phyloP scores from a whole-genome alignment of 2,888 invertebrate species.

The Caenorhabditis macrosperma region DNA sequence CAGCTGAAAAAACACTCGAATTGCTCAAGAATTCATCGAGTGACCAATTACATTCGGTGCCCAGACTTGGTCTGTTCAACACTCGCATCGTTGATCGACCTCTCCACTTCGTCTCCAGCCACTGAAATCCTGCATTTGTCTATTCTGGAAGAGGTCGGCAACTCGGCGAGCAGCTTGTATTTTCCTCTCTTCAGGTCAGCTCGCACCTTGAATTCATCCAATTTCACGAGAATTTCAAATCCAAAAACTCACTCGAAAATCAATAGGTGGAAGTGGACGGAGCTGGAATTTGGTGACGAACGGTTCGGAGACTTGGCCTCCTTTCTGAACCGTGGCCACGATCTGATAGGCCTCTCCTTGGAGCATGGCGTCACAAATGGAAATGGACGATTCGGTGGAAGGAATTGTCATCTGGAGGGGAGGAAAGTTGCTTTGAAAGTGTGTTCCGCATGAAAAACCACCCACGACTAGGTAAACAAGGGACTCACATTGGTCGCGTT shows the following conservation, averaged over 20 bases:
- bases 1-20: constrained; percentile 51
- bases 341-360: constrained; percentile 74
- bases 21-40: neutral
- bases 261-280: constrained; percentile 74
- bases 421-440: neutral
- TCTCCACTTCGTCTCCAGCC: constrained; percentile 67
- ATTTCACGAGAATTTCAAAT: neutral
- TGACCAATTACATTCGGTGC: constrained; percentile 51
- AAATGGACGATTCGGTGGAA: constrained; percentile 57
- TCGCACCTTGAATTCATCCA: too few species aligned
- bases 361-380: constrained; percentile 71
- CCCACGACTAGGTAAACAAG: constrained; percentile 4
- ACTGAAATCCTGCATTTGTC: constrained; percentile 72
- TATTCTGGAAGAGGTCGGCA: constrained; percentile 64
- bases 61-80: constrained; percentile 64
- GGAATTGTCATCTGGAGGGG: constrained; percentile 53
- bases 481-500: constrained; percentile 54
- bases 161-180: constrained; percentile 67
- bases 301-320: constrained; percentile 69
- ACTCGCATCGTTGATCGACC: constrained; percentile 64
- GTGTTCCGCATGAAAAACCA: constrained; percentile 4
- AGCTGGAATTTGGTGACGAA: constrained; percentile 71
- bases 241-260: constrained; percentile 65
- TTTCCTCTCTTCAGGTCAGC: constrained; percentile 75
- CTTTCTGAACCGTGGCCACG: constrained; percentile 75